Base-by-base conservation (phyloP, 2,797 vertebrate genomes). In the Benthosema pterotum region DNA sequence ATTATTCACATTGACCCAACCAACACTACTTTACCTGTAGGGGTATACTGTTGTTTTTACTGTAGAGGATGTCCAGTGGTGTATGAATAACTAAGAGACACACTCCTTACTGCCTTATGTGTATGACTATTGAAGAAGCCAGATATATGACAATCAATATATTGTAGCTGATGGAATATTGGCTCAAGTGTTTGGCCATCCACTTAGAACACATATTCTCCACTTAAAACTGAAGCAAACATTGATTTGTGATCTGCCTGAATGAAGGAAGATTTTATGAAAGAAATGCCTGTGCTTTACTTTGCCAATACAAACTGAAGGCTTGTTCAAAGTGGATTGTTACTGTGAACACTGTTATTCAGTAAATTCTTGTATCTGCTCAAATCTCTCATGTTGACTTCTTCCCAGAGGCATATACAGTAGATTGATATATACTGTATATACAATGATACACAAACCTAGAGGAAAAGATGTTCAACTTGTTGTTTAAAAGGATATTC, bases 281-380 rank as follows among this genome's bases (percentile, higher is more conserved):
- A 59, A 55, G 47, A 52, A 46, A 25, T 57, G 56, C 15, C 49
- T 74, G 59, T 66, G 51, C 42, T 75, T 77, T 69, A 74, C 70
- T 83, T 83, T 78, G 69, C 49, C 80, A 79, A 66, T 52, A 66
- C 25, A 74, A 60, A 53, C 60, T 64, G 57, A 79, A 52, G 68
- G 54, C 65, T 72, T 71, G 61, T 63, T 79, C 11, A 54, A 78
- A 63, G 50, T 81, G 67, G 59, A 71, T 80, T 85, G 71, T 82
- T 68, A 76, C 62, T 75, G 74, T 87, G 74, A 81, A 81, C 28
- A 60, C 69, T 75, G 67, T 77, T 60, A 66, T 75, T 79, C 67
- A 75, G 68, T 85, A 79, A 86, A 87, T 47, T 71, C 2, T 17
- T 49, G 45, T 71, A 49, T 75, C 25, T 54, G 42, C 56, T 57